Evolutionary conservation across 2,113 vertebrate species (phyloP).

Genomic region (Nothoprocta perdicaria): DNA sequence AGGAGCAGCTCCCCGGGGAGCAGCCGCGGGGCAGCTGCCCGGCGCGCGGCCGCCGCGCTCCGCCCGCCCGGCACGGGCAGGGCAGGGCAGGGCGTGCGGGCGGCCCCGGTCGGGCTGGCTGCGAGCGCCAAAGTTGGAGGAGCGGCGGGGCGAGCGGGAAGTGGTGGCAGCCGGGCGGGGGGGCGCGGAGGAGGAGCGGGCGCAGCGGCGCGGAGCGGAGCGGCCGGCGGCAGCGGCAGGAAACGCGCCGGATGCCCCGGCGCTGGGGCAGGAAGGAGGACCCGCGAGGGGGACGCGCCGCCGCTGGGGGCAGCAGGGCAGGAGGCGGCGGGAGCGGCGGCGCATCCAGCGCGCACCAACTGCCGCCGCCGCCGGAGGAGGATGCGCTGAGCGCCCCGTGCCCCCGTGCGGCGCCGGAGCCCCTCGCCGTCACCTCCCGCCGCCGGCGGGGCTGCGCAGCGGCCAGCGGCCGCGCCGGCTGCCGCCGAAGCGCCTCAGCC

Average conservation of each 20-base stretch:
- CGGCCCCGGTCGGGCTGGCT: not conserved
- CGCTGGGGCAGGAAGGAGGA: not conserved
- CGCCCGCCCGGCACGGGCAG: not conserved
- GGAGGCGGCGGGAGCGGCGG: not conserved
- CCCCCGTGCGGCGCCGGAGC: not conserved
- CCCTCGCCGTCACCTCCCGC: no score
- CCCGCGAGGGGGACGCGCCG: not conserved
- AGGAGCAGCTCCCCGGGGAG: not conserved
- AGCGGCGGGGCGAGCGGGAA: not conserved
- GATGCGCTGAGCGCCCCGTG: not conserved
- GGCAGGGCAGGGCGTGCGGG: no score
- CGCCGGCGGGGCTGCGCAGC: not conserved
- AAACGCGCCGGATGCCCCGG: not conserved
- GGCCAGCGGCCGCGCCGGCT: not conserved
- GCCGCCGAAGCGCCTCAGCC: not conserved
- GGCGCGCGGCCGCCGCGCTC: not conserved
- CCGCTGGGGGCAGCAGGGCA: not conserved
- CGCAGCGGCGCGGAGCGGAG: not conserved
- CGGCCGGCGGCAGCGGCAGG: constrained; percentile 24
- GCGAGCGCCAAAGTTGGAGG: not conserved
- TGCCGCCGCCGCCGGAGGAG: not conserved
- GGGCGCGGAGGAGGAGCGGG: not conserved
- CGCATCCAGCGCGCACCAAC: not conserved
- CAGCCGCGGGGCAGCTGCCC: not conserved
- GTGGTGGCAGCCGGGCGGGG: not conserved